Percentiles rank a stretch among this genome's conserved stretches.
Conservation (phyloP, 2,113 vertebrate genomes). For the Neodon shergylaensis region DNA sequence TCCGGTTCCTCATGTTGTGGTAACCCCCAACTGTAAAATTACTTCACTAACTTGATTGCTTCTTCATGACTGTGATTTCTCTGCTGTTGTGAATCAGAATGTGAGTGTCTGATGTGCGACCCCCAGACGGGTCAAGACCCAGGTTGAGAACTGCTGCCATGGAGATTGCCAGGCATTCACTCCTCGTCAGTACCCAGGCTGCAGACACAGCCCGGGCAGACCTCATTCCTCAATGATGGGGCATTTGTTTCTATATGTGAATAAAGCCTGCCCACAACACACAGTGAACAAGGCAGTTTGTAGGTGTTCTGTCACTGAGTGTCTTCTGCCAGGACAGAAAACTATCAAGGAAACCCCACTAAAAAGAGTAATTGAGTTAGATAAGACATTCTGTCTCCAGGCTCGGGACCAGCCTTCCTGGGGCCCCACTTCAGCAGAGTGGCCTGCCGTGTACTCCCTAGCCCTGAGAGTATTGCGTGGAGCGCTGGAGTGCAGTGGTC, state of each 20-base stretch:
- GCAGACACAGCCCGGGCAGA: neutral
- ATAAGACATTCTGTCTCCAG: neutral
- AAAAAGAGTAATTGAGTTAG: neutral
- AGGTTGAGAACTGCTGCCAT: neutral
- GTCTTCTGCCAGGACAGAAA: neutral
- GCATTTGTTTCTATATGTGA: neutral
- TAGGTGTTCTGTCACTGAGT: neutral
- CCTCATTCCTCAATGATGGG: accelerated
- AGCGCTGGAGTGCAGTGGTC: neutral
- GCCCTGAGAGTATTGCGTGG: neutral
- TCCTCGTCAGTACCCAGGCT: accelerated
- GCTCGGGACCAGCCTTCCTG: neutral
- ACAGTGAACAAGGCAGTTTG: accelerated
- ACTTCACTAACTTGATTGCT: neutral
- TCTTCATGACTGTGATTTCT: neutral
- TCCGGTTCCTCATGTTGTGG: neutral
- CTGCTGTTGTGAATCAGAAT: neutral
- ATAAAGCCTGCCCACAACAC: accelerated
- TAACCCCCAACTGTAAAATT: neutral
- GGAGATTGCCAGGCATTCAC: neutral
- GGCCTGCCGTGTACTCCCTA: accelerated
- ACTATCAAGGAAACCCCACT: neutral
- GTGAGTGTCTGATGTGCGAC: neutral
- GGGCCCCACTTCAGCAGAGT: neutral
- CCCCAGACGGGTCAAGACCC: too few relatives aligned